Conservation (phyloP, 2,888 invertebrate genomes). For the Saturnia japonica region DNA sequence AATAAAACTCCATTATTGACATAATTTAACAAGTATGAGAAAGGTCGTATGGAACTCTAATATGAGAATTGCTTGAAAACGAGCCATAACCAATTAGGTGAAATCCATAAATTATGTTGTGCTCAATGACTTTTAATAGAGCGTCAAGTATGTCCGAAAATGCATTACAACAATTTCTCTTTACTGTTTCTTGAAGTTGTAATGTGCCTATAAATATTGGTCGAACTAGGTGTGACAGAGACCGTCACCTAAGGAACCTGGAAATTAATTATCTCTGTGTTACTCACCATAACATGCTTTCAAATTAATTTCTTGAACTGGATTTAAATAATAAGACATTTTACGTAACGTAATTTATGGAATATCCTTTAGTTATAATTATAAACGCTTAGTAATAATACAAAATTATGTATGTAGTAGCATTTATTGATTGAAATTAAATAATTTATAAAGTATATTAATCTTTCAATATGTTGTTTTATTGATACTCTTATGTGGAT, state of each 20-base stretch:
- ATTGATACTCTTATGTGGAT: too few relatives aligned
- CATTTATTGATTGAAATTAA: slow-evolving; percentile 55
- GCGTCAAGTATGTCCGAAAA: neutral
- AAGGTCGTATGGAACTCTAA: neutral
- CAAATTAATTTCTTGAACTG: too few relatives aligned
- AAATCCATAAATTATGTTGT: neutral
- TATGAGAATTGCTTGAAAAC: neutral
- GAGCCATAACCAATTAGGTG: neutral
- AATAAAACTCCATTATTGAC: neutral
- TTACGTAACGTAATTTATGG: neutral
- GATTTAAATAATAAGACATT: neutral
- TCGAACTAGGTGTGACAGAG: neutral
- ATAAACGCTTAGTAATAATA: slow-evolving; percentile 55
- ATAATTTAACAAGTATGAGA: neutral
- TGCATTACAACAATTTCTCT: neutral
- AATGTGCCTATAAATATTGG: neutral
- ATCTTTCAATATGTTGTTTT: neutral
- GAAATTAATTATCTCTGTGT: neutral
- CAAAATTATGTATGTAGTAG: slow-evolving; percentile 35
- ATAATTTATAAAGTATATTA: slow-evolving; percentile 49
- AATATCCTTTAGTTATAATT: slow-evolving; percentile 28
- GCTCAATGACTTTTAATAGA: neutral
- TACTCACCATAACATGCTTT: too few relatives aligned
- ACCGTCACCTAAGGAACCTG: neutral
- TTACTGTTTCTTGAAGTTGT: neutral